phyloP scores from a whole-genome alignment of 2,888 invertebrate genomes.

The Eumacrocentrus americanus region DNA sequence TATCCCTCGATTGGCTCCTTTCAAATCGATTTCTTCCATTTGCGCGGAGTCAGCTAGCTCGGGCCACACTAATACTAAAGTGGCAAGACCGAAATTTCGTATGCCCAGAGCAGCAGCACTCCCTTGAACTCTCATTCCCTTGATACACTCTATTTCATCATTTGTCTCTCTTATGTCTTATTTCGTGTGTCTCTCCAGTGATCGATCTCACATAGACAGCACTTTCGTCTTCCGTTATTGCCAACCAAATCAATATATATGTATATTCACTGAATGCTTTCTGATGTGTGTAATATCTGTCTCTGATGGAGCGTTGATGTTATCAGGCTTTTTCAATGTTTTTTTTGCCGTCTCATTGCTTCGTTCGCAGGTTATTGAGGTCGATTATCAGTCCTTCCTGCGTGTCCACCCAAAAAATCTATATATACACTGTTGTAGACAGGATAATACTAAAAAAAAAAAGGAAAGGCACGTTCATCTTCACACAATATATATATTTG shows the following conservation, averaged over 20 bases:
- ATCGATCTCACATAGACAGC: not conserved
- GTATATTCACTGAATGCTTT: not conserved
- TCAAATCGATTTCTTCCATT: conserved; percentile 32
- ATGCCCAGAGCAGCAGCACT: not conserved
- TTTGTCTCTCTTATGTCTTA: not conserved
- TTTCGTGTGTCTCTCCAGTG: not conserved
- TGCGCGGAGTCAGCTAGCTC: conserved; percentile 18
- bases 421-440: no score
- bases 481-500: no score
- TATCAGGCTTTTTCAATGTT: no score
- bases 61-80: not conserved
- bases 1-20: conserved; percentile 30
- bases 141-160: not conserved
- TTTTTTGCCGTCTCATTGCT: no score
- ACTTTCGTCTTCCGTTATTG: not conserved
- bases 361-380: no score
- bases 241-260: not conserved
- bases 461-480: no score
- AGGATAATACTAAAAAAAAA: no score
- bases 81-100: not conserved
- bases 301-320: no score
- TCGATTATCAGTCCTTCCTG: no score
- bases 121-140: not conserved
- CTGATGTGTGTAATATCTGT: no score
- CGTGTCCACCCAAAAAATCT: no score